Base-by-base conservation (phyloP, 1,140 invertebrate species). In the Parapsyche elsis region DNA sequence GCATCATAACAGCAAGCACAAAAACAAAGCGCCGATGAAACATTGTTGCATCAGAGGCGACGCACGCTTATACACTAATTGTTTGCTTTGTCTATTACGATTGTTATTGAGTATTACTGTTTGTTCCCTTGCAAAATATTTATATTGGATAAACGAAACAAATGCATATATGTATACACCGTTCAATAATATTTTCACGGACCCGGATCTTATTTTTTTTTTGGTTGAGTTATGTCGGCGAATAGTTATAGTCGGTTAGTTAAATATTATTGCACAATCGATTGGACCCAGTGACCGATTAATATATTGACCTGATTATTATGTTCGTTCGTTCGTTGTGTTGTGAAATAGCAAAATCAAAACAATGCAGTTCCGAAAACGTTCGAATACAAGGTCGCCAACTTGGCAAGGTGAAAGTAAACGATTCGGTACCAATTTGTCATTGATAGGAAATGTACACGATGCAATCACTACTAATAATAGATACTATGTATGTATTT, bases 271-370 rank as follows among this genome's bases (percentile, higher is more conserved):
- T 80, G 53, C 71, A 73, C 73, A 80, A 80, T 38, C 19, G 53
- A 24, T 73, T 73, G 76, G 76, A 81, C 80, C 80, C 75, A 81
- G 44, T 81, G 75, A 81, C 80, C 80, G 75, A 81, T 77, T 81
- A 67, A 57, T 71, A 80, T 78, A 76, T 57, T 81, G 75, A 81
- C 79, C 79, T 71, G 44, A 76, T 67, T 76, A 46, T 71, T 16
- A 10, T 0, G 23, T 12, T 71, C 30, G 30, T n/a, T n/a, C n/a
- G n/a, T n/a, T n/a, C n/a, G n/a, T n/a, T n/a, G n/a, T 4, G 23
- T 38, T 24, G 67, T 26, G 59, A 79, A 59, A 46, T 14, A 7
- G 49, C 53, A 79, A 24, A 38, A 38, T 38, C n/a, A 38, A 24
- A 71, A 46, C 78, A 79, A 70, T 73, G 71, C 73, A 73, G 38